phyloP scores from a whole-genome alignment of 2,113 vertebrate genomes.

The Bettongia penicillata region DNA sequence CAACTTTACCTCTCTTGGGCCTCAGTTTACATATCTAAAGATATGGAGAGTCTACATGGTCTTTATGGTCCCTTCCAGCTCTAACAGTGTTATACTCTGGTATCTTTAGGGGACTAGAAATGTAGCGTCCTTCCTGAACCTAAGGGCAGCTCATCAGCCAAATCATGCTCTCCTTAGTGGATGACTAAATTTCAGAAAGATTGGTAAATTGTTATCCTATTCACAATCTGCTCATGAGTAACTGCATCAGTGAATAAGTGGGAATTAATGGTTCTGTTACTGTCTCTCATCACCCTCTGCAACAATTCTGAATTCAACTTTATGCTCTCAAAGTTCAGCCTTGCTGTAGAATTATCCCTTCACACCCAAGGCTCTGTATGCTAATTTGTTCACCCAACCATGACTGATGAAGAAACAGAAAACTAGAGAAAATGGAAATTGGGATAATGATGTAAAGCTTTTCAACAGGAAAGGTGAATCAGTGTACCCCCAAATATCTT shows the following conservation, averaged over 20 bases:
- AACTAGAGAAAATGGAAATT: not conserved
- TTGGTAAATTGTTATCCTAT: not conserved
- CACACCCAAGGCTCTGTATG: not conserved
- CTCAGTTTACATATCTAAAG: no score
- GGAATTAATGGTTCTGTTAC: not conserved
- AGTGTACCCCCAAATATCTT: not conserved
- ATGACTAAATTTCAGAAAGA: not conserved
- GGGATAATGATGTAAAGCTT: not conserved
- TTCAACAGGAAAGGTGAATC: not conserved
- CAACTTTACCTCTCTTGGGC: no score
- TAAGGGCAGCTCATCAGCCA: not conserved
- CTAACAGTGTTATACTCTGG: not conserved
- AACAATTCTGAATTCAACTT: not conserved
- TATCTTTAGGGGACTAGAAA: not conserved
- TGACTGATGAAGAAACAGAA: not conserved
- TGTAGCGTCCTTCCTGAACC: not conserved
- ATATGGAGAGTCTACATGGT: no score
- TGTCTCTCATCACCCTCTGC: not conserved
- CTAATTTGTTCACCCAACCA: not conserved
- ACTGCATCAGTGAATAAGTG: not conserved
- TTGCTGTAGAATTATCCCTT: not conserved
- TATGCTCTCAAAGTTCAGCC: not conserved
- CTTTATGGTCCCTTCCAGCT: no score
- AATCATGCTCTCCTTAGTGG: not conserved
- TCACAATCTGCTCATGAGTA: not conserved